These are phyloP conservation scores for Notiomystis cincta DNA, from an alignment of 2,113 vertebrate species.

Conservation along the genomic window DNA sequence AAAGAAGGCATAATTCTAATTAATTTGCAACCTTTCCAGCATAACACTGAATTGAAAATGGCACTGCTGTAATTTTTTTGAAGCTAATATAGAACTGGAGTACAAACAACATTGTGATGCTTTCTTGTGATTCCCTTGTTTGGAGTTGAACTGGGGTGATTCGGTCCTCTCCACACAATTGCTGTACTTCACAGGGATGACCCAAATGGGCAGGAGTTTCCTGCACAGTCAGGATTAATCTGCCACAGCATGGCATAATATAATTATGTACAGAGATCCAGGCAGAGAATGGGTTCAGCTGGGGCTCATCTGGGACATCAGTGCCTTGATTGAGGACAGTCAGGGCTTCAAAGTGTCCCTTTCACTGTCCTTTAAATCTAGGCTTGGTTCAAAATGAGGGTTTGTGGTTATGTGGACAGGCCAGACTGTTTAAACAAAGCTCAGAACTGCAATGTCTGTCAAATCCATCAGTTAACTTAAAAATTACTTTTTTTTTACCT, in stretches of 20 bases:
- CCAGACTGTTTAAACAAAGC: background rate
- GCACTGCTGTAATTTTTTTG: slow-evolving; percentile 60
- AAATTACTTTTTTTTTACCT: background rate
- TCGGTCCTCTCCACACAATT: background rate
- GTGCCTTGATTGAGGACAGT: background rate
- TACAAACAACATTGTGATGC: slow-evolving; percentile 10
- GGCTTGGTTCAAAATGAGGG: background rate
- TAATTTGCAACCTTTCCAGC: slow-evolving; percentile 80
- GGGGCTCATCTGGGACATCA: background rate
- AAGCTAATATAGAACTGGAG: slow-evolving; percentile 46
- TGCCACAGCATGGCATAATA: slow-evolving; percentile 26
- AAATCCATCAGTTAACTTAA: background rate
- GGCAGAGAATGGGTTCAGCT: background rate
- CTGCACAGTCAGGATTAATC: slow-evolving; percentile 37
- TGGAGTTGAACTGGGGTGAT: background rate
- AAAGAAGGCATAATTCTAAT: slow-evolving; percentile 82
- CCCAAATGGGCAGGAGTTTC: slow-evolving; percentile 56
- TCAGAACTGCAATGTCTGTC: background rate
- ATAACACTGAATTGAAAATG: slow-evolving; percentile 76
- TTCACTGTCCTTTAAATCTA: background rate
- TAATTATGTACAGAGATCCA: background rate
- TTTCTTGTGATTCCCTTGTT: slow-evolving; percentile 33
- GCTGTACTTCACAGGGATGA: background rate
- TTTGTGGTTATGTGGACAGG: background rate
- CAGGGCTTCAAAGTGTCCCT: background rate